Conservation (phyloP, 1,140 invertebrate genomes). For the Bicyclus anynana region DNA sequence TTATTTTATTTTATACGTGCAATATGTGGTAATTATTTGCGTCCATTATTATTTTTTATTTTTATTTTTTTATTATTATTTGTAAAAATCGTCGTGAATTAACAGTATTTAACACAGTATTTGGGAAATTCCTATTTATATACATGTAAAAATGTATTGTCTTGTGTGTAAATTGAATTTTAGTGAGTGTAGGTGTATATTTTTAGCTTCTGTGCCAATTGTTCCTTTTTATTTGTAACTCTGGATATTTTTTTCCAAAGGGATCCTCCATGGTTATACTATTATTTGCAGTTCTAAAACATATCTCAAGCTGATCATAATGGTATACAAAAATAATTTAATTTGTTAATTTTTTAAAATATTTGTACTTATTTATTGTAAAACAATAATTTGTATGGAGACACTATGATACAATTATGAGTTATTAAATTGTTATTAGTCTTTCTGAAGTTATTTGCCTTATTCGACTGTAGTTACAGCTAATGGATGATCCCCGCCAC, state of each 20-base stretch:
- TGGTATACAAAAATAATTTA: no score
- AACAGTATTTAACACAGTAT: conserved; percentile 66
- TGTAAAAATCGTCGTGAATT: conserved; percentile 54
- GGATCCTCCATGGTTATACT: background rate
- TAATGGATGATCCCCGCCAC: no score
- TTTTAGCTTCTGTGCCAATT: conserved; percentile 45
- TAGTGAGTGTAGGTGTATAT: background rate
- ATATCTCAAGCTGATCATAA: no score
- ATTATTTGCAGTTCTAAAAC: no score
- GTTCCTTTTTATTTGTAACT: conserved; percentile 7
- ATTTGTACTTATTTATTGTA: no score
- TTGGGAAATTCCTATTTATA: conserved; percentile 25
- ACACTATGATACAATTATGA: no score
- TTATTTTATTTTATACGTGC: conserved; percentile 52
- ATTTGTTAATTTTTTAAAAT: no score
- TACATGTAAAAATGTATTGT: conserved; percentile 26
- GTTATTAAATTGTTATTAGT: no score
- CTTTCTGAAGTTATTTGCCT: no score
- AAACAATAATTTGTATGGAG: no score
- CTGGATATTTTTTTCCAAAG: background rate
- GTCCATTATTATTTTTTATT: conserved; percentile 61
- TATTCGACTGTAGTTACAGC: no score
- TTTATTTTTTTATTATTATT: conserved; percentile 24
- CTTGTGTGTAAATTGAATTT: conserved; percentile 30
- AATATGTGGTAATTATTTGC: conserved; percentile 69